Percentiles rank a stretch among this genome's conserved stretches.
Evolutionary conservation across 2,113 vertebrate genomes (phyloP).

Genomic region (Galeopterus variegatus): DNA sequence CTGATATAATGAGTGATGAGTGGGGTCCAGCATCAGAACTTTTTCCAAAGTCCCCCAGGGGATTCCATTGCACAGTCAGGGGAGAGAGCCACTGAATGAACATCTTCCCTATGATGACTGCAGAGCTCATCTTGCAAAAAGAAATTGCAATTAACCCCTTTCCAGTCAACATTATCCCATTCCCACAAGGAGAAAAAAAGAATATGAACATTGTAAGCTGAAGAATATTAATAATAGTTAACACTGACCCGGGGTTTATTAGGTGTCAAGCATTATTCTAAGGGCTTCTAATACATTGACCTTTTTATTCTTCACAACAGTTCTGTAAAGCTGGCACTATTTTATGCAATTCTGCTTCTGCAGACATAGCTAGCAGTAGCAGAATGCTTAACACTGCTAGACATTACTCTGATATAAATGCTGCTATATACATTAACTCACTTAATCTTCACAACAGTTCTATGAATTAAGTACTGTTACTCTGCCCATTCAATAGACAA

Average conservation of each 20-base stretch:
- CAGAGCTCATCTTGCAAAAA: not conserved
- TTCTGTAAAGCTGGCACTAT: not conserved
- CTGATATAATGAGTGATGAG: not conserved
- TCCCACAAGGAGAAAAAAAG: not conserved
- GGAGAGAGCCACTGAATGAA: not conserved
- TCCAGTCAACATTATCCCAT: not conserved
- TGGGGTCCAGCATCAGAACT: not conserved
- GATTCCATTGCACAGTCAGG: not conserved
- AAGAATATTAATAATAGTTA: constrained; percentile 9
- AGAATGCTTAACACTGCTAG: not conserved
- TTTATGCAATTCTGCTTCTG: not conserved
- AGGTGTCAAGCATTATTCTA: not conserved
- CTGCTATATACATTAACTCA: not conserved
- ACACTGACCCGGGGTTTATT: not conserved
- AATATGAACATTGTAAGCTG: not conserved
- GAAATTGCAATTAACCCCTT: not conserved
- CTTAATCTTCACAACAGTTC: not conserved
- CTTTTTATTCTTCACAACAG: not conserved
- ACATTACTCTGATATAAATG: not conserved
- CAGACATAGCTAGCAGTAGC: not conserved
- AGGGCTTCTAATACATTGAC: not conserved
- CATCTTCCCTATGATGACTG: not conserved
- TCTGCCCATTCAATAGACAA: not conserved
- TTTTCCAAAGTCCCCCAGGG: not conserved
- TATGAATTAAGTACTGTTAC: not conserved